Evolutionary conservation across 2,888 invertebrate species (phyloP).

Genomic region (Stenodema calcarata): DNA sequence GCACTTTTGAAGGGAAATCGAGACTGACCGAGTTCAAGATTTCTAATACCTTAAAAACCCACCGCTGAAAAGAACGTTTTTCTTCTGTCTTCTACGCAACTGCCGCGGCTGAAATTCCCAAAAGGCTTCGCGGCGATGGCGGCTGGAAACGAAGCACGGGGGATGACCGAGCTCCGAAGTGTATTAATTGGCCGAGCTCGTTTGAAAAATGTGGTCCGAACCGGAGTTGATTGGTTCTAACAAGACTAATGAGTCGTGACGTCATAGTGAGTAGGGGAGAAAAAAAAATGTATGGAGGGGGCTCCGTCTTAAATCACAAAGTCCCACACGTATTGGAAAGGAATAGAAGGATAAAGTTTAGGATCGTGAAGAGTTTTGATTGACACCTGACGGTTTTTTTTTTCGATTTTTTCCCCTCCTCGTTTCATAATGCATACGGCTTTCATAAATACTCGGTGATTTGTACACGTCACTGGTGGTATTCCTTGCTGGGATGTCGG

Average conservation of each 20-base stretch:
- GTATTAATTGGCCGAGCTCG: conserved; percentile 54
- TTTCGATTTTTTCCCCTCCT: background rate
- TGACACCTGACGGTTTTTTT: conserved; percentile 30
- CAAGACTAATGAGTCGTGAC: conserved; percentile 55
- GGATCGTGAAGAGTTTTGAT: conserved; percentile 27
- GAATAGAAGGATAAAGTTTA: background rate
- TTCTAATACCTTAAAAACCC: too few relatives aligned
- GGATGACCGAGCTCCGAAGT: conserved; percentile 51
- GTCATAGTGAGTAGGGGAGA: conserved; percentile 36
- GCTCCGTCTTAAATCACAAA: conserved; percentile 35
- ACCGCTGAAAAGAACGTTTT: too few relatives aligned
- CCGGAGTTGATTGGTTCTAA: conserved; percentile 55
- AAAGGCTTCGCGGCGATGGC: background rate
- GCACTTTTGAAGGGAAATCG: too few relatives aligned
- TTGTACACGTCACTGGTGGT: conserved; percentile 22
- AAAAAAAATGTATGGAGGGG: background rate
- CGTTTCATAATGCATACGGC: conserved; percentile 5
- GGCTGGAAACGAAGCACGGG: conserved; percentile 11
- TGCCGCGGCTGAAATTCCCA: too few relatives aligned
- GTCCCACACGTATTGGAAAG: conserved; percentile 37
- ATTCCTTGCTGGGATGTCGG: background rate
- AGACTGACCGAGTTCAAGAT: too few relatives aligned
- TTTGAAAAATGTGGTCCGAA: conserved; percentile 54
- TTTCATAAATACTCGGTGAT: conserved; percentile 20
- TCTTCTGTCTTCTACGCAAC: too few relatives aligned